Evolutionary conservation across 2,113 vertebrate genomes (phyloP), one percentile per base, ranked within the genome.

Genomic region (Turnix velox): DNA sequence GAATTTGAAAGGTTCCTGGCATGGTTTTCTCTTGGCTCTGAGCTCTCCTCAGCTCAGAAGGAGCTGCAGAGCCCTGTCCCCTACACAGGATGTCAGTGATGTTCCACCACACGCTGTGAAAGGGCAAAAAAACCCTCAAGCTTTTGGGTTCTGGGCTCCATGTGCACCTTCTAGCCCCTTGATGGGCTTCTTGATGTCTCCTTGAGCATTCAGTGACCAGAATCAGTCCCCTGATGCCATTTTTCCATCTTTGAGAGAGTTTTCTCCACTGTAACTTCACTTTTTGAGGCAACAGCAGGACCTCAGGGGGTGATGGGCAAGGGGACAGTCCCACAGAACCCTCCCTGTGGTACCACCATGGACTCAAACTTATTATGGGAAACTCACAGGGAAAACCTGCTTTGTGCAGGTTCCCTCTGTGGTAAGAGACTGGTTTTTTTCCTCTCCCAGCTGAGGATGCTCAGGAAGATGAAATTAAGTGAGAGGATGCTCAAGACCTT

Each of bases 401-500:
- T 28, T 19, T 39, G 30, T 14, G 17, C 52, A 35, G n/a, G 58
- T 18, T 62, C 61, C 40, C 59, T 31, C 11, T 58, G 54, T 10
- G 23, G 28, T 6, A 5, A 54, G 6, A 3, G 7, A 1, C 2
- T 62, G 59, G 58, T 79, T 69, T 69, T 28, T 52, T 18, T 48
- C 79, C 69, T 92, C 35, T 62, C 98, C 84, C 97, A 98, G 5
- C 96, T 99, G 91, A 98, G 98, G 97, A 99, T 97, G 24, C 98
- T 97, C 94, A 98, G 97, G 0, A 98, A 99, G 95, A 98, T 97
- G 74, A 97, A 98, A 94, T 96, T 97, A 77, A 98, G 98, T 8
- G 88, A 97, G 88, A 98, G 98, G 98, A 97, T 96, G 23, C 98
- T 96, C 52, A 98, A 98, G 71, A 96, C 98, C 30, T 98, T 96